Base-by-base conservation (phyloP, 2,797 vertebrate genomes). In the Pagetopsis macropterus region DNA sequence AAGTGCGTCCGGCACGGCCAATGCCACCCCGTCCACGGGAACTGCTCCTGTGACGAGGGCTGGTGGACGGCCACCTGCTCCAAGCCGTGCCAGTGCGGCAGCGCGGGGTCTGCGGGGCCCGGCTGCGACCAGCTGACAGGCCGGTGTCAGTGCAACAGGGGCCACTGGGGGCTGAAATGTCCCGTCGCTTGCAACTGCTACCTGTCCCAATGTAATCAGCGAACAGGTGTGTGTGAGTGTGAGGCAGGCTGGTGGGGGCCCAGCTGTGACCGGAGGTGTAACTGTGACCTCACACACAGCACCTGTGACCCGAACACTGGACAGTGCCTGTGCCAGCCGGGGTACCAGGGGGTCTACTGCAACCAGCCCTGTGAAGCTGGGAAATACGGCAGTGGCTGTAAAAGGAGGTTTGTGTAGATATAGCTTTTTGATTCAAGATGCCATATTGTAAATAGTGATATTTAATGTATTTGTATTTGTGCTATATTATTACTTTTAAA, bases 91-190 rank as follows among this genome's bases (percentile, higher is more conserved):
- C 93, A 91, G 65, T 99, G 98, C 84, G 87, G 75, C 73, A 72
- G 23, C 0, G 41, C 7, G 8, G 70, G 85, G 2, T 85, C 92
- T 0, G 66, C 44, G 43, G 75, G 67, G 0, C 83, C 92, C 2
- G 87, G 71, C 58, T 99, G 98, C 3, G 94, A 97, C 73, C 94
- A 94, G 2, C 59, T 63, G 16, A 96, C 89, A 0, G 98, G 98
- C 0, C 88, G 82, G 44, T 99, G 98, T 79, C 76, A 86, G 76
- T 99, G 98, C 82, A 76, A 75, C 13, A 55, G n/a, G 0, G 95
- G 95, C 40, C 94, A 92, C 94, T 98, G 96, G 96, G 97, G 97
- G 11, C 81, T 78, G 62, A 95, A 92, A 23, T 99, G 98, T 87
- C 83, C 75, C 5, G 85, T 88, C 54, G 67, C 3, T 1, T 99